Evolutionary conservation across 1,140 invertebrate genomes (phyloP), one percentile per base, ranked within the genome.

Genomic region (Drosophila prosaltans): DNA sequence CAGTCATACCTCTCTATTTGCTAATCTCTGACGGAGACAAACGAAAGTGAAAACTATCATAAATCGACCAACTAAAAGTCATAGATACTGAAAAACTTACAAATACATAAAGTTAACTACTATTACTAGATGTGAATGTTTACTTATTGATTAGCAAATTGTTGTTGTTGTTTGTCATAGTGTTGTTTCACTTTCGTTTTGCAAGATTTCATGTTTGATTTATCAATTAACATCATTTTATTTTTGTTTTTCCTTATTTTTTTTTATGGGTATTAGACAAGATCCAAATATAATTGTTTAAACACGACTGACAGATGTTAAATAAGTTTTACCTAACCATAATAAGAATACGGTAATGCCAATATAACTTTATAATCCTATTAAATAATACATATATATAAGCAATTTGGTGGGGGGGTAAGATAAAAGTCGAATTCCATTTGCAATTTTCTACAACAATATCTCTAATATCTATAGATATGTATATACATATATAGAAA

Each of bases 1-100:
- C 57, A 36, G 28, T 21, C 32, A 30, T 36, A 36, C 16, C 11
- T 36, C 7, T 21, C 2, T 28, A 9, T 58, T n/a, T 58, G 55
- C 16, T 32, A n/a, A 1, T 55, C 5, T 57, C 30, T 58, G 2
- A 9, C 4, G 30, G 11, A 3, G 55, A 55, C 51, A 39, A 59
- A 59, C 57, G 57, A 59, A 59, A 59, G 57, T 59, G 57, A 59
- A 59, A 51, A 51, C 21, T 51, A 51, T 51, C 45, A 51, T 51
- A 51, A 51, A 51, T 7, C 24, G 21, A 48, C 26, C 26, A 26
- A 24, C 7, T 51, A 8, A 51, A 51, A 51, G 21, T 51, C 21
- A 51, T 51, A 45, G 55, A 57, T 36, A 57, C 28, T 16, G 55
- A 36, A 57, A 32, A 32, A 55, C 54, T 8, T n/a, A 36, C 6